Evolutionary conservation across 2,113 vertebrate genomes (phyloP).

Genomic region (Mobula birostris): DNA sequence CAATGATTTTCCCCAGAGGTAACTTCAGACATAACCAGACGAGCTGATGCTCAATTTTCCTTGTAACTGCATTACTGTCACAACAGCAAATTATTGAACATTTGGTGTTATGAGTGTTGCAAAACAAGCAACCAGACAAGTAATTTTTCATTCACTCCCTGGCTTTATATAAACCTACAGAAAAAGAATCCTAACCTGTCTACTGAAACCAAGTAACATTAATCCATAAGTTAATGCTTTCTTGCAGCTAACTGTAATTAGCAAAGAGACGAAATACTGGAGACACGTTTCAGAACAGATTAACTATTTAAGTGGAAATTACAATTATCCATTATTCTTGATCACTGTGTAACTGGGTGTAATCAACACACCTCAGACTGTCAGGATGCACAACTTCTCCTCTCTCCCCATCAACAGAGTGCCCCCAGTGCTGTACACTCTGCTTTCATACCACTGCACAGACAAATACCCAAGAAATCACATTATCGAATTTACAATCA

Average conservation of each 20-base stretch:
- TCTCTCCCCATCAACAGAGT: no score
- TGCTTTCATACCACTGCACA: no score
- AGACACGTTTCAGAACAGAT: no score
- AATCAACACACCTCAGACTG: no score
- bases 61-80: neutral
- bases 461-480: no score
- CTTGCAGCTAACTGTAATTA: neutral
- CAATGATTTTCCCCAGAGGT: neutral
- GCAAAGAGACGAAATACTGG: no score
- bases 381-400: no score
- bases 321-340: no score
- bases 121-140: neutral
- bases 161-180: neutral
- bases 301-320: neutral
- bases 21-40: neutral
- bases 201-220: neutral
- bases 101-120: neutral
- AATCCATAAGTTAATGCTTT: neutral
- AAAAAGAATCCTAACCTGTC: neutral
- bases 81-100: slow-evolving; percentile 27
- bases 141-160: slow-evolving; percentile 5
- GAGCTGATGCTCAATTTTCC: neutral
- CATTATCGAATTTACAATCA: no score
- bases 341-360: no score
- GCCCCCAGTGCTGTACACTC: neutral